Conservation (phyloP, 64 coral and sea anemone species). For the Actinia equina region DNA sequence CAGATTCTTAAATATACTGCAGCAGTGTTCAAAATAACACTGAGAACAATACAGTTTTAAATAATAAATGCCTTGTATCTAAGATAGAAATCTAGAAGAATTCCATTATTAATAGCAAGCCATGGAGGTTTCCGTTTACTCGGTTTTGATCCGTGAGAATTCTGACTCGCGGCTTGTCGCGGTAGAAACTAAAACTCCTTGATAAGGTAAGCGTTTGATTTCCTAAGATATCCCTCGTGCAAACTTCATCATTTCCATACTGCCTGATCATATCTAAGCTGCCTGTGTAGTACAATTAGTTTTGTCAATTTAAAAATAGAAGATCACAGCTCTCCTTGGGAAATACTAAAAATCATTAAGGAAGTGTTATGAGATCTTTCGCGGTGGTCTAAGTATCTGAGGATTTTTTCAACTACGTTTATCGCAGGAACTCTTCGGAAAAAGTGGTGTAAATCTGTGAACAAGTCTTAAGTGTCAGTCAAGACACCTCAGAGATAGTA, state of each 20-base stretch:
- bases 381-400: neutral
- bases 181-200: neutral
- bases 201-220: conserved; percentile 5
- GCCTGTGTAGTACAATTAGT: neutral
- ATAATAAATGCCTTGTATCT: conserved; percentile 15
- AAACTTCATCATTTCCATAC: neutral
- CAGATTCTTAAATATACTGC: neutral
- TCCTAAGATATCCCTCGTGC: neutral
- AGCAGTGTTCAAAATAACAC: neutral
- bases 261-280: neutral
- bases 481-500: neutral
- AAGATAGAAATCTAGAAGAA: neutral
- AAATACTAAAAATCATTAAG: neutral
- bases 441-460: neutral
- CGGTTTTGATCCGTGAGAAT: neutral
- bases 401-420: neutral
- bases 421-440: neutral
- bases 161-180: neutral
- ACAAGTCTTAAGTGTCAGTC: neutral
- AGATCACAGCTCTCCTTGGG: neutral
- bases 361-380: neutral
- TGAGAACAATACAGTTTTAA: neutral
- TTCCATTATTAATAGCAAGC: neutral
- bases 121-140: neutral
- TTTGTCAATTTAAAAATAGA: neutral